These are phyloP conservation scores for Haemorhous mexicanus DNA, from an alignment of 2,113 vertebrate species.

Conservation along the genomic window DNA sequence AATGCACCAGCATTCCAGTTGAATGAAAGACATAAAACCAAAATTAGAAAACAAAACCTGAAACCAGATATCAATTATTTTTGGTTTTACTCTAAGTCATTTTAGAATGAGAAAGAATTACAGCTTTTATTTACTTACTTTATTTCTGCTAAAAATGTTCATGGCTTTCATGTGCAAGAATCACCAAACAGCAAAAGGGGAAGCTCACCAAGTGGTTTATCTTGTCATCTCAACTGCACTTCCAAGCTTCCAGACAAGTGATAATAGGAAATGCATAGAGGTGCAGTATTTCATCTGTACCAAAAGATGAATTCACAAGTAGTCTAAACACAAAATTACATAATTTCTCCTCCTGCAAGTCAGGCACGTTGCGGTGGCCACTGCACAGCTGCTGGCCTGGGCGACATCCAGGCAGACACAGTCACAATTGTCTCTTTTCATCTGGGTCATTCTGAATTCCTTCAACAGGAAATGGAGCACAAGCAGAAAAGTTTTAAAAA, in stretches of 20 bases:
- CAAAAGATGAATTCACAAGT: constrained; percentile 50
- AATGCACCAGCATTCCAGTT: not conserved
- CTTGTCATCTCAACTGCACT: not conserved
- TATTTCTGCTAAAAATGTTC: not conserved
- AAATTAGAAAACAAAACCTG: not conserved
- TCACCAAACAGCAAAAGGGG: not conserved
- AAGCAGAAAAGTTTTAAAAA: constrained; percentile 70
- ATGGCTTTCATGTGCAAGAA: not conserved
- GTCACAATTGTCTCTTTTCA: constrained; percentile 75
- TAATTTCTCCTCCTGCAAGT: constrained; percentile 54
- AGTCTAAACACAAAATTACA: constrained; percentile 45
- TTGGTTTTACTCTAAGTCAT: not conserved
- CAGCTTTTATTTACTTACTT: not conserved
- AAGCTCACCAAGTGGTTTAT: not conserved
- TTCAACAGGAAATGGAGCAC: constrained; percentile 74
- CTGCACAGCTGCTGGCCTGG: constrained; percentile 77
- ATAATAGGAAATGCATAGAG: constrained; percentile 15
- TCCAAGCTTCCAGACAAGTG: not conserved
- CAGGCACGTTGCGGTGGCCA: constrained; percentile 49
- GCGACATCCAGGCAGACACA: constrained; percentile 72
- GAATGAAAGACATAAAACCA: not conserved
- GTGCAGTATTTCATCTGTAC: not conserved
- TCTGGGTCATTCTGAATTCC: constrained; percentile 75
- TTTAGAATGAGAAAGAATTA: not conserved
- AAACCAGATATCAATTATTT: not conserved